These are phyloP conservation scores for Dipodomys spectabilis DNA, from an alignment of 2,113 vertebrate genomes.

Conservation along the genomic window DNA sequence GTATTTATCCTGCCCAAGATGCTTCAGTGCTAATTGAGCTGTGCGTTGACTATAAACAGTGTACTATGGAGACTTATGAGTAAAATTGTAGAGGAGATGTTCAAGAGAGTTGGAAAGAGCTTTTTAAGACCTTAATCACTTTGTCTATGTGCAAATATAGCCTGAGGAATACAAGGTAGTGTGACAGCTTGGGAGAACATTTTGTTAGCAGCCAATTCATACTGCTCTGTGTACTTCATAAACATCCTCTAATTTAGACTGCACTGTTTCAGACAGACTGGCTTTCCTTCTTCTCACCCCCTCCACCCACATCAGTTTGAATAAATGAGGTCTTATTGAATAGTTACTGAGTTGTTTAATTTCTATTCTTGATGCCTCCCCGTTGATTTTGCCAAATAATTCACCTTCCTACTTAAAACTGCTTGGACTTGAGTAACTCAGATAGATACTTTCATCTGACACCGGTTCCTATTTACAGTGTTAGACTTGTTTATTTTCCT, in stretches of 20 bases:
- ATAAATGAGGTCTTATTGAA: constrained; percentile 71
- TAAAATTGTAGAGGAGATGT: not conserved
- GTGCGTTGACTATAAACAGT: not conserved
- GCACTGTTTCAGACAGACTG: constrained; percentile 43
- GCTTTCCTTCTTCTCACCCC: constrained; percentile 23
- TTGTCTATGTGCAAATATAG: constrained; percentile 55
- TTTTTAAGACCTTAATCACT: constrained; percentile 50
- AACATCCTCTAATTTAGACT: constrained; percentile 60
- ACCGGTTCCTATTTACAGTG: not conserved
- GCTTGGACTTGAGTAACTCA: not conserved
- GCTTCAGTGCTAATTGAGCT: not conserved
- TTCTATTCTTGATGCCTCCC: constrained; percentile 58
- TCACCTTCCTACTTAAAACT: not conserved
- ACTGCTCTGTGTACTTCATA: constrained; percentile 56
- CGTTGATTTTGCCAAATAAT: constrained; percentile 28
- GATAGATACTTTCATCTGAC: not conserved
- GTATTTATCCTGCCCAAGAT: not conserved
- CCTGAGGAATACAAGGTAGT: constrained; percentile 49
- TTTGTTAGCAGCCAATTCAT: constrained; percentile 60
- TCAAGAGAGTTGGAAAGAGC: constrained; percentile 35
- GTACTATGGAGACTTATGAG: not conserved
- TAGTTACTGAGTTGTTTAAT: constrained; percentile 34
- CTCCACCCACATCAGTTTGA: not conserved
- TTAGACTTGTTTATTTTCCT: not conserved
- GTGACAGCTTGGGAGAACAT: constrained; percentile 60